Percentiles rank a stretch among this genome's conserved stretches.
These are phyloP conservation scores for Crotalus tigris DNA, from an alignment of 2,113 vertebrate species.

Conservation along the genomic window DNA sequence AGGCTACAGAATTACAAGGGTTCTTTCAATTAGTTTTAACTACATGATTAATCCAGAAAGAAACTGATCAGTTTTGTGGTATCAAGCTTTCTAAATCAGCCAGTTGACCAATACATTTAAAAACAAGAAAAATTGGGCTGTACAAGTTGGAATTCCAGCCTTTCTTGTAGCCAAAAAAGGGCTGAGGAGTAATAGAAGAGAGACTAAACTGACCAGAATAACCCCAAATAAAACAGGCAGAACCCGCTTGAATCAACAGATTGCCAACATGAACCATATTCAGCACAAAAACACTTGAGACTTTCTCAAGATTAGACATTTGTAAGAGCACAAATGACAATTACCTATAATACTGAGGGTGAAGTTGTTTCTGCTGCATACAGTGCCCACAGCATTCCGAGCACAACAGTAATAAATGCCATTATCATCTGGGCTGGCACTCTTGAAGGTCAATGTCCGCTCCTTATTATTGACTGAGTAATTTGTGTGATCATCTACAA, in stretches of 20 bases:
- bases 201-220: not conserved
- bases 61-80: not conserved
- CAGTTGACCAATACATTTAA: not conserved
- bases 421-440: constrained; percentile 78
- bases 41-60: not conserved
- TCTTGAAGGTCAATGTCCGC: constrained; percentile 81
- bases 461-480: constrained; percentile 89
- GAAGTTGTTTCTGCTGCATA: constrained; percentile 90
- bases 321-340: constrained; percentile 6
- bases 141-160: not conserved
- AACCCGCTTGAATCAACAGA: not conserved
- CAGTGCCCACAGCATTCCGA: constrained; percentile 79
- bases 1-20: not conserved
- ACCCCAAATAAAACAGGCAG: not conserved
- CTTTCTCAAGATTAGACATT: not conserved
- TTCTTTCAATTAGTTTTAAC: not conserved
- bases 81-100: not conserved
- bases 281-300: not conserved
- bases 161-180: not conserved
- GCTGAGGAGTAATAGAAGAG: not conserved
- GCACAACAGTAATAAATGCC: constrained; percentile 92
- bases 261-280: not conserved
- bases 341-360: constrained; percentile 87
- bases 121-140: not conserved
- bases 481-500: constrained; percentile 70